Evolutionary conservation across 2,113 vertebrate genomes (phyloP).

Genomic region (Menura novaehollandiae): DNA sequence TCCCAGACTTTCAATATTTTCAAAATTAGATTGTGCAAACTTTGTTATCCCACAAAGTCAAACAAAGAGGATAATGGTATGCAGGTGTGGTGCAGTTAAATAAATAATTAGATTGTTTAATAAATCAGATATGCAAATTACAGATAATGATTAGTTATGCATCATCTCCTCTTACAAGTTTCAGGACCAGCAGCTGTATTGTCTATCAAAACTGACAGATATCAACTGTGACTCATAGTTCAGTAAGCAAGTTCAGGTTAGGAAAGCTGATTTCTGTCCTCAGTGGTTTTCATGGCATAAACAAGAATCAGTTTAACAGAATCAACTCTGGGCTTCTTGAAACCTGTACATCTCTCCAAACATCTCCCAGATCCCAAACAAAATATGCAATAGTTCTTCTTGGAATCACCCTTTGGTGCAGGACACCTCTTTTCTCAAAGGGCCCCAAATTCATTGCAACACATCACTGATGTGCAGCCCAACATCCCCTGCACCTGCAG

Average conservation of each 20-base stretch:
- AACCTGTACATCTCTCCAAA: not conserved
- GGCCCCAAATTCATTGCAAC: not conserved
- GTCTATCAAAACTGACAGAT: not conserved
- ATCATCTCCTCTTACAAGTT: not conserved
- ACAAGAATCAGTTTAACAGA: not conserved
- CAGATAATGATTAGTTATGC: not conserved
- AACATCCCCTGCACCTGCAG: not conserved
- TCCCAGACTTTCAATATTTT: not conserved
- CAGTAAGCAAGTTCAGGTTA: not conserved
- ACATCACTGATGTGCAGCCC: accelerated
- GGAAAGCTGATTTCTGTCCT: not conserved
- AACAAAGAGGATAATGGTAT: not conserved
- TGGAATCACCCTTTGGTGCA: not conserved
- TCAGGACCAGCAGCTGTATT: not conserved
- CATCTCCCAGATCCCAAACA: not conserved
- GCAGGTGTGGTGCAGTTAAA: not conserved
- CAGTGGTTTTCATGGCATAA: not conserved
- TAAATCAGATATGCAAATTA: not conserved
- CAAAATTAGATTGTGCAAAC: not conserved
- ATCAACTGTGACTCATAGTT: not conserved
- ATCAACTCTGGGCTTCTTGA: not conserved
- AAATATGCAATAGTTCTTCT: not conserved
- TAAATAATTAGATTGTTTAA: not conserved
- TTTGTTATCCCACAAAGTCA: not conserved
- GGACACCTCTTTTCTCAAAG: not conserved